Percentiles rank a stretch among this genome's conserved stretches.
These are phyloP conservation scores for Bufo gargarizans DNA, from an alignment of 2,113 vertebrate species.

Conservation along the genomic window DNA sequence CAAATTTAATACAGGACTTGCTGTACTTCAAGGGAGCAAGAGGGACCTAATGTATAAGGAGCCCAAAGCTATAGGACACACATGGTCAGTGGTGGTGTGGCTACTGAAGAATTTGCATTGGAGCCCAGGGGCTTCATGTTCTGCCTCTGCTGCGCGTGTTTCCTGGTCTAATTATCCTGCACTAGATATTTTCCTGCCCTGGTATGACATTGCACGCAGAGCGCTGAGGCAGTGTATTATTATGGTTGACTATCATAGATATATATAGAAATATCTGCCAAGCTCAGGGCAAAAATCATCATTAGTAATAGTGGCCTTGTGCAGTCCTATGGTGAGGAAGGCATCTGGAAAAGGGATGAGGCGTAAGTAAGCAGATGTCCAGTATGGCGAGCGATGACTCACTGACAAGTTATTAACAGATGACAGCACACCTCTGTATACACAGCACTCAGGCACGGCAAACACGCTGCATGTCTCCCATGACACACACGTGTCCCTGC, in stretches of 20 bases:
- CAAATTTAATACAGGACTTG: background rate
- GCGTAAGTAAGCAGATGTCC: constrained; percentile 54
- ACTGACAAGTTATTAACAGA: constrained; percentile 52
- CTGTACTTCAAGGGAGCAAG: background rate
- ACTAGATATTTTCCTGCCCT: background rate
- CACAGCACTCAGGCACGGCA: constrained; percentile 33
- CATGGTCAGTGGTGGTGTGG: no score
- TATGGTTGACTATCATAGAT: background rate
- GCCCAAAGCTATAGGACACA: no score
- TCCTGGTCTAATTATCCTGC: background rate
- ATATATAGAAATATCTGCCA: background rate
- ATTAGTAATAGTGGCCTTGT: constrained; percentile 10
- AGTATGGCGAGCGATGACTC: constrained; percentile 45
- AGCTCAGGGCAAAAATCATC: background rate
- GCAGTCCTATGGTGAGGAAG: constrained; percentile 41
- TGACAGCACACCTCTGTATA: constrained; percentile 51
- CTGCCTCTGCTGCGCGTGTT: background rate
- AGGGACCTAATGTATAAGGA: no score
- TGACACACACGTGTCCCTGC: constrained; percentile 26
- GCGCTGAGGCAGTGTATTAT: background rate
- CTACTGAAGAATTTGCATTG: background rate
- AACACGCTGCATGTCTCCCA: constrained; percentile 17
- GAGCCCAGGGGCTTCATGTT: background rate
- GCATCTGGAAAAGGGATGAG: constrained; percentile 31
- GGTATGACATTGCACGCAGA: background rate